Base-by-base conservation (phyloP, 2,113 vertebrate species). In the Sarotherodon lohbergeri region DNA sequence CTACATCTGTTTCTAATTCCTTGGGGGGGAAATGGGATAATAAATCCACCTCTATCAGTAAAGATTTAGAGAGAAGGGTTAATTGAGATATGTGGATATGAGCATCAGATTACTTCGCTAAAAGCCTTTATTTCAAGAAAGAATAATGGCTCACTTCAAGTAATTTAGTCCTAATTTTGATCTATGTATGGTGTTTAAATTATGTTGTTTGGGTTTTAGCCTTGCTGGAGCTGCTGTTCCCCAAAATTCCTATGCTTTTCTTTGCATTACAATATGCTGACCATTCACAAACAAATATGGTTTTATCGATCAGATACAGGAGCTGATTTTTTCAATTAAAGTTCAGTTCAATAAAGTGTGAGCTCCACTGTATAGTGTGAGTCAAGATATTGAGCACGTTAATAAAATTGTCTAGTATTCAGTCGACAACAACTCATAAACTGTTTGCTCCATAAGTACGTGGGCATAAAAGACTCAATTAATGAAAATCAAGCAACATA, bases 1-100 rank as follows among this genome's bases (percentile, higher is more conserved):
- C 52, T 94, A 89, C 93, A 96, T 95, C 92, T 95, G 94, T 89
- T 95, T 94, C 87, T 92, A 81, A 93, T 95, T 95, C 84, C 80
- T 89, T 4, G 0, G 12, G 61, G 39, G 24, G 9, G 71, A 76
- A 81, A 85, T 6, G 3, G 89, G 86, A 80, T 88, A 82, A 92
- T 85, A 90, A 93, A 93, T 92, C 79, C 52, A 88, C 91, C 81
- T 50, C 89, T 92, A 93, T 95, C 90, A 83, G 88, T 88, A 86
- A 91, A 94, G 88, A 90, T 95, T 92, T 94, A 94, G 71, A 81
- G 76, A 80, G 85, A 78, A 88, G 39, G 68, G 80, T 63, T 92
- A 92, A 93, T 86, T 89, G 88, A 89, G 87, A 94, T 90, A 71
- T 81, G 61, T 71, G 63, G 84, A 91, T 90, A 90, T 89, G 29